phyloP scores from a whole-genome alignment of 2,113 vertebrate genomes.

The Orcinus orca region DNA sequence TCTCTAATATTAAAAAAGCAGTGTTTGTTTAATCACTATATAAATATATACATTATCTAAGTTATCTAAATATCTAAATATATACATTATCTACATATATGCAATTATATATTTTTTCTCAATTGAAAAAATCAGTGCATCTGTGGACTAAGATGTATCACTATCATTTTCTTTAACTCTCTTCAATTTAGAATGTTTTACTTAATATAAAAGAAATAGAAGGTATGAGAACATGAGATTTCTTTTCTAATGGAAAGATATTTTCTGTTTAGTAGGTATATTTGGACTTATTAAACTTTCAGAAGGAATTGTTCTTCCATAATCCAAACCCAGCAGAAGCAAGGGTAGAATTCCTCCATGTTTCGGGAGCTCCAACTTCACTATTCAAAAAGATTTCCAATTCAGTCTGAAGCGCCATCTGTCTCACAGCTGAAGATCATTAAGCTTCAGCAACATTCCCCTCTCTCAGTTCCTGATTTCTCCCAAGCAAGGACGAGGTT shows the following conservation, averaged over 20 bases:
- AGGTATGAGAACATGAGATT: neutral
- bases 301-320: neutral
- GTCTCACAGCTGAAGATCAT: conserved; percentile 22
- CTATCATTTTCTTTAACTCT: neutral
- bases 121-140: neutral
- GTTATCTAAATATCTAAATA: neutral
- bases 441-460: neutral
- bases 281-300: neutral
- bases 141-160: neutral
- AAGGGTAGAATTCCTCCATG: neutral
- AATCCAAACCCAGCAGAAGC: neutral
- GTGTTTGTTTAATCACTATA: neutral
- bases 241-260: neutral
- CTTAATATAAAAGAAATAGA: neutral
- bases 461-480: neutral
- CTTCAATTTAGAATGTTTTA: neutral
- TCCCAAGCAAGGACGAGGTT: neutral
- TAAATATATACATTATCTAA: neutral
- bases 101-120: neutral
- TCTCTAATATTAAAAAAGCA: neutral
- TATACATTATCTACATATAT: neutral
- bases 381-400: neutral
- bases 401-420: neutral
- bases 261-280: neutral
- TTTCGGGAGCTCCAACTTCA: neutral